These are phyloP conservation scores for Danio jaintianensis DNA, from an alignment of 2,797 vertebrate species.

Conservation along the genomic window DNA sequence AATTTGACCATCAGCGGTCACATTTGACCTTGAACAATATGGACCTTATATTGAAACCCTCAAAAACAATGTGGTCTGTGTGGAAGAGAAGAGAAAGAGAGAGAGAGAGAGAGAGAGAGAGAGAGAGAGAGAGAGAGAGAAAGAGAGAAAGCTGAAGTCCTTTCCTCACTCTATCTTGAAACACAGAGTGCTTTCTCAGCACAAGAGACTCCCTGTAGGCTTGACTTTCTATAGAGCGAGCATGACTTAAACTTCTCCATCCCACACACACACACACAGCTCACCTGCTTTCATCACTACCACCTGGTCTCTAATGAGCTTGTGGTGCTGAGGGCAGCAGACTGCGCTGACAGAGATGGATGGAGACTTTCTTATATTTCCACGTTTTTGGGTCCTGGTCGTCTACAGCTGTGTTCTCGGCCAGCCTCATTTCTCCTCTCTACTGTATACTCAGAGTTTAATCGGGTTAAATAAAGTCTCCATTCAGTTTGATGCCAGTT, in stretches of 20 bases:
- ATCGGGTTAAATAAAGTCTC: conserved; percentile 20
- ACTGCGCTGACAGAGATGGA: conserved; percentile 76
- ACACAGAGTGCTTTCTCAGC: conserved; percentile 48
- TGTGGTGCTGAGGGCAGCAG: conserved; percentile 77
- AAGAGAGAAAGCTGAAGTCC: neutral
- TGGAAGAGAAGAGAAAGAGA: no score
- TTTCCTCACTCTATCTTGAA: conserved; percentile 24
- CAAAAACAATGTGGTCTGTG: conserved; percentile 39
- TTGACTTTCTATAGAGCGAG: conserved; percentile 23
- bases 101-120: no score
- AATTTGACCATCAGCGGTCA: neutral
- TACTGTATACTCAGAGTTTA: conserved; percentile 2
- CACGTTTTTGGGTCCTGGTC: conserved; percentile 45
- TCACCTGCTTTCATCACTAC: conserved; percentile 65
- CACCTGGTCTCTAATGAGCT: conserved; percentile 75
- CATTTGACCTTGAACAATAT: conserved; percentile 25
- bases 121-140: neutral
- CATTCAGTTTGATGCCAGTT: conserved; percentile 11
- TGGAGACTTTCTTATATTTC: conserved; percentile 58
- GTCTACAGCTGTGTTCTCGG: conserved; percentile 12
- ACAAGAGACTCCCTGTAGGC: conserved; percentile 34
- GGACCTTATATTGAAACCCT: neutral
- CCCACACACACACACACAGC: conserved; percentile 39
- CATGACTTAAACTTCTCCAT: conserved; percentile 32
- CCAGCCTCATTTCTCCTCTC: conserved; percentile 17